phyloP scores from a whole-genome alignment of 2,113 vertebrate genomes.

The Actenoides hombroni region DNA sequence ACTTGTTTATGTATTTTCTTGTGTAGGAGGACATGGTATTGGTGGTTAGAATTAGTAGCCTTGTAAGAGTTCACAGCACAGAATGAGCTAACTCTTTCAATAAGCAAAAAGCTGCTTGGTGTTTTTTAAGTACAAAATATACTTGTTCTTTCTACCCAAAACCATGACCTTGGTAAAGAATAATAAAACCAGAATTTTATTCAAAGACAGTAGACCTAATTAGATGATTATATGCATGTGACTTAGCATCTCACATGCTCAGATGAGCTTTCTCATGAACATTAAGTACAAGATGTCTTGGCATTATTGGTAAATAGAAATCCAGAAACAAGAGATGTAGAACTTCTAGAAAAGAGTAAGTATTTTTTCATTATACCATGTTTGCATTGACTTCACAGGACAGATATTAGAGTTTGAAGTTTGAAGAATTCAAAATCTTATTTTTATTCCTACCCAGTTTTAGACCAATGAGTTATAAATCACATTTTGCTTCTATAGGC shows the following conservation, averaged over 20 bases:
- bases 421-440: not conserved
- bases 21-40: not conserved
- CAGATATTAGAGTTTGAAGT: not conserved
- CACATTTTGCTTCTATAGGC: not conserved
- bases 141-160: not conserved
- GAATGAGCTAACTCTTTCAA: not conserved
- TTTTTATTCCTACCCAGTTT: not conserved
- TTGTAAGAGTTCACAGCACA: not conserved
- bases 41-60: not conserved
- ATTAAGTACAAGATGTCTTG: not conserved
- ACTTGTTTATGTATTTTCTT: not conserved
- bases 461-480: not conserved
- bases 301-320: not conserved
- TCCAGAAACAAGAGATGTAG: not conserved
- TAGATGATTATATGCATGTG: not conserved
- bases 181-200: not conserved
- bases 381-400: not conserved
- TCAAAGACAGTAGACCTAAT: not conserved
- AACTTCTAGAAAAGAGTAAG: not conserved
- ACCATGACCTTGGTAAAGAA: not conserved
- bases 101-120: not conserved
- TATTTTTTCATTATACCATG: not conserved
- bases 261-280: not conserved
- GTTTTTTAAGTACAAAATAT: not conserved
- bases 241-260: not conserved